Conservation (phyloP, 2,113 vertebrate species). For the Nerophis lumbriciformis region DNA sequence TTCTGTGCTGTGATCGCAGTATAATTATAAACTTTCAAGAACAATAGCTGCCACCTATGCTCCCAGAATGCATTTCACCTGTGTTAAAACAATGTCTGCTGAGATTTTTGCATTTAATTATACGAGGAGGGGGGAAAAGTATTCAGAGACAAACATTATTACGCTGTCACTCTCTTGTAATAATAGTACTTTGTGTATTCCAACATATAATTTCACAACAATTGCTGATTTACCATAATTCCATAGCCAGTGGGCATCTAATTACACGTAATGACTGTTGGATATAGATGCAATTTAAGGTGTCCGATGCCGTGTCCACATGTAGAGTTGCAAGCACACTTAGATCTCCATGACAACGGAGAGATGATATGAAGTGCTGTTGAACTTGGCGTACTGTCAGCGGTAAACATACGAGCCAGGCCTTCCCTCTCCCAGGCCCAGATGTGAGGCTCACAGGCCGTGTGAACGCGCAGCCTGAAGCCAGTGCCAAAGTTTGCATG, state of each 20-base stretch:
- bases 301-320: constrained; percentile 22
- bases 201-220: constrained; percentile 55
- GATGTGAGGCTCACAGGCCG: constrained; percentile 49
- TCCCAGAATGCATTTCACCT: constrained; percentile 44
- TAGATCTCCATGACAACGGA: constrained; percentile 54
- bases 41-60: constrained; percentile 24
- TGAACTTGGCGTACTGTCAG: constrained; percentile 33
- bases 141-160: constrained; percentile 25
- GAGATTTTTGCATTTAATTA: constrained; percentile 43
- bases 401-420: constrained; percentile 23
- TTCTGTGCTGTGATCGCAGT: constrained; percentile 16
- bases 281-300: constrained; percentile 39
- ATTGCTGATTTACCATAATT: constrained; percentile 51
- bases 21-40: constrained; percentile 37
- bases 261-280: constrained; percentile 55
- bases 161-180: constrained; percentile 34
- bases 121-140: constrained; percentile 34
- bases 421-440: constrained; percentile 34
- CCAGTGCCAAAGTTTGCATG: constrained; percentile 28
- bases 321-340: constrained; percentile 42
- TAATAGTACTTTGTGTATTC: constrained; percentile 41
- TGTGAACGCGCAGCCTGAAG: constrained; percentile 51
- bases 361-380: constrained; percentile 36
- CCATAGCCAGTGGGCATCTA: constrained; percentile 39
- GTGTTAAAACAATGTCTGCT: constrained; percentile 32